Conservation (phyloP, 2,888 invertebrate genomes). For the Psylliodes chrysocephalus region DNA sequence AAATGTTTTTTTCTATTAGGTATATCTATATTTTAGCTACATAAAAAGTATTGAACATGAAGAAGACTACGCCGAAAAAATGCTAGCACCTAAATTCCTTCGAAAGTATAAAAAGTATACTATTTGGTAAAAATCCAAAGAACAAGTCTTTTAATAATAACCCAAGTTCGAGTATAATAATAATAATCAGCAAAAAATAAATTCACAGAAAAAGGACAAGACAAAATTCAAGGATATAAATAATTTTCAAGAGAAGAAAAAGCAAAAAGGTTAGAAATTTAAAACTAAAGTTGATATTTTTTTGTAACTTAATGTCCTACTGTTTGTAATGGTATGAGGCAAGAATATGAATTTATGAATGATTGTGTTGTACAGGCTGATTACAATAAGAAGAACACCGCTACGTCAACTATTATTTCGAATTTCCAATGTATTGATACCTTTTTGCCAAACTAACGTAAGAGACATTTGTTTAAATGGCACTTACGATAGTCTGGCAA, state of each 20-base stretch:
- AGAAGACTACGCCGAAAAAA: conserved; percentile 80
- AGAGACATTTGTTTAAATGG: too few species aligned
- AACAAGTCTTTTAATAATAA: too few species aligned
- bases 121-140: conserved; percentile 56
- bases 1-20: background rate
- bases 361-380: conserved; percentile 94
- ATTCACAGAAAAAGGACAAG: conserved; percentile 49
- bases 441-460: too few species aligned
- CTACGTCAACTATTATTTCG: too few species aligned
- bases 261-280: conserved; percentile 47
- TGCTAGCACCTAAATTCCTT: conserved; percentile 77
- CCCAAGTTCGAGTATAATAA: conserved; percentile 9
- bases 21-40: conserved; percentile 68
- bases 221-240: conserved; percentile 54
- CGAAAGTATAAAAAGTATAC: conserved; percentile 59
- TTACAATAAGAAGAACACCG: too few species aligned
- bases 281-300: too few species aligned
- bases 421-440: too few species aligned
- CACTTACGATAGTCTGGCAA: too few species aligned
- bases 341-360: conserved; percentile 87
- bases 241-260: conserved; percentile 52
- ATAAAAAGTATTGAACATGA: conserved; percentile 77
- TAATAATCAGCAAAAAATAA: conserved; percentile 31
- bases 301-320: conserved; percentile 85
- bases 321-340: conserved; percentile 92